Percentiles rank a stretch among this genome's conserved stretches.
phyloP scores from a whole-genome alignment of 2,888 invertebrate genomes.

The Heteropelma amictum region DNA sequence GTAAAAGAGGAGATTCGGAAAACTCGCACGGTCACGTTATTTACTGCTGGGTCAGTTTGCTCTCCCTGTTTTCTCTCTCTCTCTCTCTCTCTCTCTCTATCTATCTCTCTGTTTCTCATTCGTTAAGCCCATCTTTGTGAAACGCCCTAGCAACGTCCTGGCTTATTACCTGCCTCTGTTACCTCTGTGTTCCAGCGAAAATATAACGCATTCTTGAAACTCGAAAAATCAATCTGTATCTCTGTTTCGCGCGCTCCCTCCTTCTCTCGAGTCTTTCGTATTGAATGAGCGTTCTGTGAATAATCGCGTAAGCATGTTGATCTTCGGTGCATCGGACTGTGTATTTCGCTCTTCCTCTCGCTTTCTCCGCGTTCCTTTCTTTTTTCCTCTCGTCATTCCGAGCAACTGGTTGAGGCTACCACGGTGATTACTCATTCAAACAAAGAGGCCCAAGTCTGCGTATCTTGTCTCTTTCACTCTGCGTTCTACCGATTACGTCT shows the following conservation, averaged over 20 bases:
- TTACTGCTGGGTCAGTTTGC: constrained; percentile 8
- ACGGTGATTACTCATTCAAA: constrained; percentile 59
- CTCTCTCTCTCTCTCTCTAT: neutral
- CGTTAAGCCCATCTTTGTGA: neutral
- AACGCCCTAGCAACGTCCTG: neutral
- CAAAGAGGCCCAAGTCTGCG: constrained; percentile 47
- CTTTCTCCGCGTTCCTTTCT: neutral
- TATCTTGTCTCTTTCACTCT: neutral
- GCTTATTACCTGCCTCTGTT: neutral
- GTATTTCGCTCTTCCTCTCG: neutral
- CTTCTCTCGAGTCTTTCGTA: neutral
- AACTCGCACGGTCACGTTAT: constrained; percentile 32
- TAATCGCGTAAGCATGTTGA: constrained; percentile 22
- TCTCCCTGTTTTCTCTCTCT: neutral
- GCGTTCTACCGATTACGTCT: constrained; percentile 24
- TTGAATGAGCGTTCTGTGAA: constrained; percentile 39
- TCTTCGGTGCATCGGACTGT: neutral
- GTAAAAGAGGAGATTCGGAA: constrained; percentile 24
- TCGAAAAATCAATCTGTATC: constrained; percentile 15
- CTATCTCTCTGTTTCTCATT: neutral
- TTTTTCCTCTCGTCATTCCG: constrained; percentile 21
- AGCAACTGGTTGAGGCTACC: constrained; percentile 36
- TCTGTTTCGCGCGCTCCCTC: no score
- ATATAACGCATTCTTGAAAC: neutral
- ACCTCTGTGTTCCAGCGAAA: neutral